Conservation (phyloP, 2,888 invertebrate species). For the Tipula unca region DNA sequence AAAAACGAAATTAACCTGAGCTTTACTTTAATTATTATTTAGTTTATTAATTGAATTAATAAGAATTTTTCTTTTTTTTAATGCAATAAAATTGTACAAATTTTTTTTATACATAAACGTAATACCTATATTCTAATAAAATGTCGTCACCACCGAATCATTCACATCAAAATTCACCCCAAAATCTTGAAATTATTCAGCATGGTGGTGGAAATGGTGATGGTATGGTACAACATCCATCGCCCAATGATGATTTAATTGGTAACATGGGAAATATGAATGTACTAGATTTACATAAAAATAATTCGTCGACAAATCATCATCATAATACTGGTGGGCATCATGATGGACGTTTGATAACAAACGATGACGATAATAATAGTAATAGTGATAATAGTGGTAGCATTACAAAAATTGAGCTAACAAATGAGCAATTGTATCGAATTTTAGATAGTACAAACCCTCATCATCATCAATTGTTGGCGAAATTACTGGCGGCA, state of each 20-base stretch:
- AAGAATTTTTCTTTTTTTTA: not conserved
- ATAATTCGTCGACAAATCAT: conserved; percentile 33
- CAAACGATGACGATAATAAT: not conserved
- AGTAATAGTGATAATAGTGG: not conserved
- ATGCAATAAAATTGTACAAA: conserved; percentile 8
- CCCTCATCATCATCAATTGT: not conserved
- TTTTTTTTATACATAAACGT: conserved; percentile 2
- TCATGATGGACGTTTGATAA: conserved; percentile 36
- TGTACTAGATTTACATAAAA: conserved; percentile 56
- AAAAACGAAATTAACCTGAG: conserved; percentile 1
- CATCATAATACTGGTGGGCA: not conserved
- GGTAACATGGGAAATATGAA: conserved; percentile 78
- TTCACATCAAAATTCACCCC: not conserved
- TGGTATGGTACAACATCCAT: not conserved
- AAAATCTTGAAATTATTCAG: conserved; percentile 16
- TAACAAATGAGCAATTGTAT: conserved; percentile 24
- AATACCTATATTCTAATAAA: not conserved
- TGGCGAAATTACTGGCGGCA: conserved; percentile 32
- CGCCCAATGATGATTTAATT: conserved; percentile 50
- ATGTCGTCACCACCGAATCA: not conserved
- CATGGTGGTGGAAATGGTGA: not conserved
- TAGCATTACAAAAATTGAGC: conserved; percentile 15
- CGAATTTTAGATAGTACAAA: not conserved
- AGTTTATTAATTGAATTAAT: not conserved
- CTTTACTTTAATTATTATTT: not conserved